Base-by-base conservation (phyloP, 2,113 vertebrate genomes). In the Grammomys surdaster region DNA sequence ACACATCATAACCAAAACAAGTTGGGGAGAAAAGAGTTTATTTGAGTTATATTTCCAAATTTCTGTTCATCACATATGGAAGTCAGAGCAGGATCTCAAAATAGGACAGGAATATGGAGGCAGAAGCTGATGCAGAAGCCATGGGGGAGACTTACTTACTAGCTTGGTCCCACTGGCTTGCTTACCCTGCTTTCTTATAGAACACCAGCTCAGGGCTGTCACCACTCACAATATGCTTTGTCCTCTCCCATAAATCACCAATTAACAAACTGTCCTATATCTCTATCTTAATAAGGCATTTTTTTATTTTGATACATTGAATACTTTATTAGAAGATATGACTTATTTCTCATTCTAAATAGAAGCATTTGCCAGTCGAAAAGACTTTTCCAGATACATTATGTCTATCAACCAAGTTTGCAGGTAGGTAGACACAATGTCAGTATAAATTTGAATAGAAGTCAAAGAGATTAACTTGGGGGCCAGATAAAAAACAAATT, bases 391-490 rank as follows among this genome's bases (percentile, higher is more conserved):
- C 17, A 77, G 40, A 72, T 90, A 77, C 10, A 88, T 85, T 72
- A 56, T 69, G 60, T 67, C 56, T 78, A 92, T 36, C 40, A 90
- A 92, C 46, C 88, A 96, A 65, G 40, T 94, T 95, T 85, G 14
- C 78, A 94, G 85, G 16, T 3, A 94, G 22, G 12, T 80, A 93
- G 80, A 89, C 36, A 88, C 69, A 80, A 19, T 60, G 33, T 70
- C 86, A 82, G 73, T 78, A 40, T 63, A 92, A 65, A 91, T 96
- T 85, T 91, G 65, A 94, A 36, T 60, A 40, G 72, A 92, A 96
- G 80, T 60, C 90, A 93, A 97, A 95, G 67, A 43, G 54, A 91
- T 93, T 43, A 93, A 94, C 14, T 16, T 90, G 58, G 26, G 60
- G 73, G 43, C 70, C 80, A 92, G 93, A 85, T 1, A 9, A 26